Percentiles rank a stretch among this genome's conserved stretches.
phyloP scores from a whole-genome alignment of 2,113 vertebrate genomes.

The Desmodus rotundus region DNA sequence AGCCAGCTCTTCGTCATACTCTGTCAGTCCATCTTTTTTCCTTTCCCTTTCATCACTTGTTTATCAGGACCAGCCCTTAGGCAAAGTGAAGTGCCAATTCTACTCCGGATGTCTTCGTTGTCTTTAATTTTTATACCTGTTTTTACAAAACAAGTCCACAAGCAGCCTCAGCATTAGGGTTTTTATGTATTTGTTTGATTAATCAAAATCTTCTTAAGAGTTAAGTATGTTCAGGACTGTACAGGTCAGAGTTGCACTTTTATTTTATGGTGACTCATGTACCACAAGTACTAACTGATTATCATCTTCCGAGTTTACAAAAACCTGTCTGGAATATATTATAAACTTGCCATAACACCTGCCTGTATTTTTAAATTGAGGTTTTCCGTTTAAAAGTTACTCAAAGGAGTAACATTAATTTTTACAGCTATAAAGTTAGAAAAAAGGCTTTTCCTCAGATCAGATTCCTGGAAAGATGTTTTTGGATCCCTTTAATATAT shows the following conservation, averaged over 20 bases:
- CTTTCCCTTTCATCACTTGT: slow-evolving; percentile 23
- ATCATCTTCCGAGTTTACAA: not conserved
- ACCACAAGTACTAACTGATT: not conserved
- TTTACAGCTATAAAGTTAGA: not conserved
- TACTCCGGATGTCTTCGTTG: slow-evolving; percentile 29
- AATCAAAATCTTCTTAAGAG: not conserved
- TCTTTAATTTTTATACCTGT: not conserved
- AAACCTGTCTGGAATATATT: not conserved
- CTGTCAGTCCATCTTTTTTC: not conserved
- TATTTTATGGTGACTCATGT: slow-evolving; percentile 44
- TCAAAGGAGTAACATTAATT: not conserved
- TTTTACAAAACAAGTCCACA: not conserved
- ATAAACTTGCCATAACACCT: slow-evolving; percentile 13
- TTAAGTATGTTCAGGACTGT: not conserved
- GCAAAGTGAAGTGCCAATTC: slow-evolving; percentile 11
- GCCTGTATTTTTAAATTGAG: not conserved
- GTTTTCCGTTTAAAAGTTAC: slow-evolving; percentile 1
- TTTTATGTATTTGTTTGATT: not conserved
- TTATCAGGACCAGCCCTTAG: not conserved
- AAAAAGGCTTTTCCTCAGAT: not conserved
- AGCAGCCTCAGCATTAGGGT: not conserved
- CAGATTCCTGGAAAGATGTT: not conserved
- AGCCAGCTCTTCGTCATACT: not conserved
- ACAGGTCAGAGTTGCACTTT: not conserved
- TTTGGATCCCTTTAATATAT: not conserved